These are phyloP conservation scores for Xanthostigma xanthostigma DNA, from an alignment of 2,888 invertebrate species.

Conservation along the genomic window DNA sequence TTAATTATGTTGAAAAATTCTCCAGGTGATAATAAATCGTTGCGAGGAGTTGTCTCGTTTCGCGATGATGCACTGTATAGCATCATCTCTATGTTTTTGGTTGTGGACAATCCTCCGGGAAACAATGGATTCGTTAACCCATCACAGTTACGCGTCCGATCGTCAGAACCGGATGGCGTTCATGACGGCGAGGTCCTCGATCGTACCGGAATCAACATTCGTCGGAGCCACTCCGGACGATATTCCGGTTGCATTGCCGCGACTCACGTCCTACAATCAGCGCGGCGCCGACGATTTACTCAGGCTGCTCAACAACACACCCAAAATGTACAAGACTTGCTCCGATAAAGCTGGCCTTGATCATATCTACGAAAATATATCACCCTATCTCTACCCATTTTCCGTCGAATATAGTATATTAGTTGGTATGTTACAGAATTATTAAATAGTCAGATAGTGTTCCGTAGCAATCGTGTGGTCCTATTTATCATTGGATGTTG, in stretches of 20 bases:
- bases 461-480: neutral
- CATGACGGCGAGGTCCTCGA: neutral
- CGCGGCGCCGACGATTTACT: conserved; percentile 22
- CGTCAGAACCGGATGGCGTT: neutral
- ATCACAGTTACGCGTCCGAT: conserved; percentile 27
- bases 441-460: neutral
- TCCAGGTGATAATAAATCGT: conserved; percentile 42
- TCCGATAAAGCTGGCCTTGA: conserved; percentile 31
- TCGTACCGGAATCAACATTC: conserved; percentile 9
- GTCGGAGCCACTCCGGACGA: conserved; percentile 8
- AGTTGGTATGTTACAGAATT: conserved; percentile 35
- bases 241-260: conserved; percentile 21
- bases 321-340: conserved; percentile 27
- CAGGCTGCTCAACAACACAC: conserved; percentile 17
- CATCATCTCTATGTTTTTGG: conserved; percentile 69
- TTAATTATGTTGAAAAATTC: neutral
- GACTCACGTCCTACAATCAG: conserved; percentile 19
- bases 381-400: conserved; percentile 67
- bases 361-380: conserved; percentile 40
- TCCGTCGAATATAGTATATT: conserved; percentile 68
- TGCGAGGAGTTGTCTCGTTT: conserved; percentile 46
- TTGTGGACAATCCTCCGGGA: conserved; percentile 61
- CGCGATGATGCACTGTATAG: conserved; percentile 66
- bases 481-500: conserved; percentile 13
- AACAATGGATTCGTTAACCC: conserved; percentile 46